These are phyloP conservation scores for Pelodiscus sinensis DNA, from an alignment of 2,113 vertebrate genomes.

Conservation along the genomic window DNA sequence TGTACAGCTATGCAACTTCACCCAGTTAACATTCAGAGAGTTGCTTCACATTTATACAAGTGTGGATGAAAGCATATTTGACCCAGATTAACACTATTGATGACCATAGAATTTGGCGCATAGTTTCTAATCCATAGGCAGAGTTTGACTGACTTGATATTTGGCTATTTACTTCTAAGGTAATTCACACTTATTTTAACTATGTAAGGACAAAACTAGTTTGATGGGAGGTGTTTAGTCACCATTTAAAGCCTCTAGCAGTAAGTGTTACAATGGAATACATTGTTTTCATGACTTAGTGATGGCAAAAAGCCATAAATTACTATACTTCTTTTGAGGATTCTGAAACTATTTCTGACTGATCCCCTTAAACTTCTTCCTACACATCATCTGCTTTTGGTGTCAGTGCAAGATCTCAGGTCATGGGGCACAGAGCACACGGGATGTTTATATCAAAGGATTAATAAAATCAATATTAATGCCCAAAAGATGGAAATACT, in stretches of 20 bases:
- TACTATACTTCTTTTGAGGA: not conserved
- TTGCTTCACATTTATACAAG: not conserved
- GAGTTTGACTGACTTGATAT: not conserved
- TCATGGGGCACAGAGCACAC: not conserved
- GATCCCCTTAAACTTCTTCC: not conserved
- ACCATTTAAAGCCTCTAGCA: not conserved
- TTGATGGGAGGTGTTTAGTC: not conserved
- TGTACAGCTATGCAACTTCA: not conserved
- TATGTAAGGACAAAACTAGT: not conserved
- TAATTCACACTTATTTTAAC: not conserved
- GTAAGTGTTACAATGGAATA: not conserved
- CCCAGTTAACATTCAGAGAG: not conserved
- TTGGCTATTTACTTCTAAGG: not conserved
- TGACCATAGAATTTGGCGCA: not conserved
- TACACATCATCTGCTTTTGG: rapidly evolving
- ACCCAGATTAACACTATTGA: rapidly evolving
- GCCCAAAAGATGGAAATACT: not conserved
- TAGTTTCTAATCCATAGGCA: not conserved
- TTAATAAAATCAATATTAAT: not conserved
- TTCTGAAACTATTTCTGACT: not conserved
- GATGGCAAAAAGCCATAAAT: not conserved
- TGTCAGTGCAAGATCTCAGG: not conserved
- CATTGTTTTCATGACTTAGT: not conserved
- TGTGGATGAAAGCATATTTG: not conserved
- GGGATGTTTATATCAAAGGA: not conserved